Evolutionary conservation across 2,797 vertebrate genomes (phyloP), one percentile per base, ranked within the genome.

Genomic region (Streptopelia turtur): DNA sequence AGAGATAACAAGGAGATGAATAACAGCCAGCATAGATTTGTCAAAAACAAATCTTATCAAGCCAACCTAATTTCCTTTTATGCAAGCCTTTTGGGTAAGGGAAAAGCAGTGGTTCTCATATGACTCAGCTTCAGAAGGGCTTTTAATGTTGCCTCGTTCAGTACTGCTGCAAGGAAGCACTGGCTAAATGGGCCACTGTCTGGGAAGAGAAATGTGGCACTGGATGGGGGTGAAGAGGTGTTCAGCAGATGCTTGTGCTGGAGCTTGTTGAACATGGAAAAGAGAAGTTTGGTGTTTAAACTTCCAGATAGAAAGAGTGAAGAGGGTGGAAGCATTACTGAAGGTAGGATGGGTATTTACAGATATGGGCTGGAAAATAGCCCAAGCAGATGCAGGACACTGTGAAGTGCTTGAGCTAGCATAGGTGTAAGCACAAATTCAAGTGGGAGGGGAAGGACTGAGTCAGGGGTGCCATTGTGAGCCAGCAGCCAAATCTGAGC

Each of bases 1-100:
- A 76, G 16, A 93, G 92, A 89, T 89, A 96, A 91, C 55, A 69
- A 81, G 88, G 70, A 82, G 88, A 70, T 84, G 89, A 92, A 47
- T 89, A 95, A 87, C 86, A 95, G 78, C 75, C 78, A 76, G 83
- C 53, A 87, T 37, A 53, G 61, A 83, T 92, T 93, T 92, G 77
- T 94, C 92, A 95, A 64, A 89, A 92, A 64, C 39, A 91, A 92
- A 90, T 90, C 92, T 93, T 94, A 92, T 74, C 81, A 92, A 93
- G 77, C 74, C 94, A 97, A 84, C 93, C 90, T 93, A 56, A 95
- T 94, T 95, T 90, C 83, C 90, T 89, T 94, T 96, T 82, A 70
- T 87, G 90, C 45, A 81, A 94, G 68, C 63, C 59, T 92, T 95
- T 87, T 76, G 68, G 83, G 49, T 60, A 30, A 60, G 68, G 88